These are phyloP conservation scores for Minunthozetes semirufus DNA, from an alignment of 2,888 invertebrate species.

Conservation along the genomic window DNA sequence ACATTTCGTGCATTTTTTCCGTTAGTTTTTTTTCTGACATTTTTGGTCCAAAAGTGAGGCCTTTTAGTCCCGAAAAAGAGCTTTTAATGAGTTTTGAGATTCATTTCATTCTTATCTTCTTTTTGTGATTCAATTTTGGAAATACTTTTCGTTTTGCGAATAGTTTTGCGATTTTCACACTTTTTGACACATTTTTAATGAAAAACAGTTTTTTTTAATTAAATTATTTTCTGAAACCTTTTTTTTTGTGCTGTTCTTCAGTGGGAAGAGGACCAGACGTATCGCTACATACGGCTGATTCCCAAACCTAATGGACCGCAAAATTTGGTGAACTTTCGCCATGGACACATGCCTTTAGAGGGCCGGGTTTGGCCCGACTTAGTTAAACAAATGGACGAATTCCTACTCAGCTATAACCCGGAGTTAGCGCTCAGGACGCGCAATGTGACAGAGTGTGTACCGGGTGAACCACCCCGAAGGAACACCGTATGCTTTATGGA, in stretches of 20 bases:
- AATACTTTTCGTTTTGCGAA: too few species aligned
- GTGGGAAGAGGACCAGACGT: constrained; percentile 39
- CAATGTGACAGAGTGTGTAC: constrained; percentile 21
- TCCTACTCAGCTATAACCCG: constrained; percentile 14
- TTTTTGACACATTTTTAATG: background rate
- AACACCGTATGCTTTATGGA: constrained; percentile 40
- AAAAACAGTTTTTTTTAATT: background rate
- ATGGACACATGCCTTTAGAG: constrained; percentile 40
- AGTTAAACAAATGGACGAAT: constrained; percentile 38
- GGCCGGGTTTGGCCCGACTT: constrained; percentile 40
- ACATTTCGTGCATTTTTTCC: too few species aligned
- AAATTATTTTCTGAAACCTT: too few species aligned
- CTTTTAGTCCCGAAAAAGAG: too few species aligned
- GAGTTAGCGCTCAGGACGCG: constrained; percentile 6
- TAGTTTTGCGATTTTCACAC: too few species aligned
- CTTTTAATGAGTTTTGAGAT: too few species aligned
- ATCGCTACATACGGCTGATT: constrained; percentile 40
- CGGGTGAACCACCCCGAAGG: background rate
- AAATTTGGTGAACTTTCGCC: constrained; percentile 39
- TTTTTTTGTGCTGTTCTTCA: too few species aligned
- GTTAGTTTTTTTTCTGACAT: too few species aligned
- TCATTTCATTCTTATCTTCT: too few species aligned
- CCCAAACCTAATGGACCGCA: constrained; percentile 41
- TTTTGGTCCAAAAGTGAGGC: too few species aligned
- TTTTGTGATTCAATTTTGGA: too few species aligned